Evolutionary conservation across 2,113 vertebrate genomes (phyloP), one percentile per base, ranked within the genome.

Genomic region (Glaucidium brasilianum): DNA sequence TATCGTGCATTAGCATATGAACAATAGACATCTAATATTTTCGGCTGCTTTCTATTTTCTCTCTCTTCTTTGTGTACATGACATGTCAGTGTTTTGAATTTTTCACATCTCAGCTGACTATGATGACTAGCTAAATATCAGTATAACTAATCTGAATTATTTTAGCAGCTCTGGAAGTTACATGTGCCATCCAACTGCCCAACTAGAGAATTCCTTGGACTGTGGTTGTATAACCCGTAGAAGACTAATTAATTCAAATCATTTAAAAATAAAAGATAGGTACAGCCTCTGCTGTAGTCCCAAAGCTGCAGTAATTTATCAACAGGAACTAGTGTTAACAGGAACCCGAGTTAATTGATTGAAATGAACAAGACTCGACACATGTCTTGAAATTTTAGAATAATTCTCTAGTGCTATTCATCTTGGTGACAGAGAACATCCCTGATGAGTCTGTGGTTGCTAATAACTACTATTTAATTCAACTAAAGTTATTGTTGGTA

Each of bases 381-480:
- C 14, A 55, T 6, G 7, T 58, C 39, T 90, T 92, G 35, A 93
- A 90, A 95, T 90, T 72, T 63, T 71, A 58, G 85, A 94, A 67
- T 45, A 94, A 68, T 23, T 72, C 81, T 80, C 41, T 72, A 81
- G 27, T 53, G 76, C 15, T 88, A 64, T 85, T 87, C 69, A 62
- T 85, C 53, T 74, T 77, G 15, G 22, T 72, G 71, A 86, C 77
- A 92, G 73, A 62, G 58, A 79, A 74, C 34, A n/a, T 89, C 49
- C 20, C 15, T 66, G 27, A 55, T 27, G 32, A 62, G 16, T 60
- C 53, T 29, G 29, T n/a, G 39, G 23, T 43, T 82, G 58, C 47
- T 87, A 96, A 88, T 93, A 89, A 81, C 63, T 84, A 80, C 35
- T 72, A 56, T 64, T 96, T 89, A 94, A 90, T 90, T 79, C 30